These are phyloP conservation scores for Semnopithecus entellus DNA, from an alignment of 2,113 vertebrate species.

Conservation along the genomic window DNA sequence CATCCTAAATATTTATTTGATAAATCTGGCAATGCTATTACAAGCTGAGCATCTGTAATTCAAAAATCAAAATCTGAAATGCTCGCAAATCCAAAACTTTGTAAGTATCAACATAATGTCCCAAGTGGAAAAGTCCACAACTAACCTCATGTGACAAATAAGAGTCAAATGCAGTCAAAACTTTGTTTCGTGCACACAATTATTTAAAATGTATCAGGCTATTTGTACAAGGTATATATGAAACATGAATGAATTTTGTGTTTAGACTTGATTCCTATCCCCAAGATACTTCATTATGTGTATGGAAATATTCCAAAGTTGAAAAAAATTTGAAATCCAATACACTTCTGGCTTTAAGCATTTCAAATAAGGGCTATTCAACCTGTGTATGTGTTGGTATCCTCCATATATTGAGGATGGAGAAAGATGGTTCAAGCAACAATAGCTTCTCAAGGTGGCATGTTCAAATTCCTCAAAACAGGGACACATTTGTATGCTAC, in stretches of 20 bases:
- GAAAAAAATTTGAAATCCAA: not conserved
- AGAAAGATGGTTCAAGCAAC: not conserved
- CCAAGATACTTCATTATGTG: not conserved
- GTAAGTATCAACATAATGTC: not conserved
- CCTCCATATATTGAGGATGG: not conserved
- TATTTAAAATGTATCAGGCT: not conserved
- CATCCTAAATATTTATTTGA: not conserved
- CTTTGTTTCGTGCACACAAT: not conserved
- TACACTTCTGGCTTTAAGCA: not conserved
- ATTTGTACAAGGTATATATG: not conserved
- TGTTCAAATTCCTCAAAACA: not conserved
- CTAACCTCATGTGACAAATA: not conserved
- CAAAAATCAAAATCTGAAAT: not conserved
- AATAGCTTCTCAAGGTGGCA: not conserved
- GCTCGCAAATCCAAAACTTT: not conserved
- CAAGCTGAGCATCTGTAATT: not conserved
- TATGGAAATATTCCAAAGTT: not conserved
- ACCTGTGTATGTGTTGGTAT: not conserved
- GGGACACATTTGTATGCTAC: not conserved
- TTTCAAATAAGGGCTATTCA: not conserved
- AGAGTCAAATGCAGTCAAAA: not conserved
- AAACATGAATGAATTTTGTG: not conserved
- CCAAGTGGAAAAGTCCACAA: not conserved
- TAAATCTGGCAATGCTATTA: not conserved
- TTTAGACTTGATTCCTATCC: not conserved